Conservation (phyloP, 2,797 vertebrate species). For the Channallabes apus region DNA sequence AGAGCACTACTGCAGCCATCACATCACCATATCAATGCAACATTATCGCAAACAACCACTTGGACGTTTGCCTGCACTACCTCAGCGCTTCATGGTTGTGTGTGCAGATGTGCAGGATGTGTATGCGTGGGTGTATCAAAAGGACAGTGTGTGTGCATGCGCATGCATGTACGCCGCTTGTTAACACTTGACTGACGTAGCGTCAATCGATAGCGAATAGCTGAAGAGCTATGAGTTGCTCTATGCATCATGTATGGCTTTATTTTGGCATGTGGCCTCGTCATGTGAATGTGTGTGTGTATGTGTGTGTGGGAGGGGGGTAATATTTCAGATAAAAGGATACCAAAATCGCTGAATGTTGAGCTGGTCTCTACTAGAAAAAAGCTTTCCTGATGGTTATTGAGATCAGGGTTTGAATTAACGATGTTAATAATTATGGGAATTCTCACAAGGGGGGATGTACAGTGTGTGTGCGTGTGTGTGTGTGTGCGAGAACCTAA, state of each 20-base stretch:
- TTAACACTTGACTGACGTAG: conserved; percentile 39
- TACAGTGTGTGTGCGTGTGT: conserved; percentile 26
- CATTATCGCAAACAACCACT: conserved; percentile 7
- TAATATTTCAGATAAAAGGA: neutral
- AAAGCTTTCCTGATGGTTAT: neutral
- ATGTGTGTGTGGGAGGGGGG: neutral
- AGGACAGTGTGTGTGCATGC: conserved; percentile 2
- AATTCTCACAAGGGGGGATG: conserved; percentile 7
- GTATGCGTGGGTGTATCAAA: conserved; percentile 13
- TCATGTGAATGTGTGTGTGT: neutral
- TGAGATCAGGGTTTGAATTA: neutral
- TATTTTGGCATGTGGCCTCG: neutral
- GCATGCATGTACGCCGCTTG: conserved; percentile 22
- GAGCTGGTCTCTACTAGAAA: neutral
- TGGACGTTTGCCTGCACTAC: neutral
- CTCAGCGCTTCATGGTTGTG: neutral
- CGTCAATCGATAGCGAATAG: conserved; percentile 46
- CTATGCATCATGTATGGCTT: neutral
- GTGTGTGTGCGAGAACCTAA: conserved; percentile 40
- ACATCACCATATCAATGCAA: conserved; percentile 22
- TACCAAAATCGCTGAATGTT: neutral
- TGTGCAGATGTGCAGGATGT: conserved; percentile 21
- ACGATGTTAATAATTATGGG: neutral
- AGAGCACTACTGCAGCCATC: neutral
- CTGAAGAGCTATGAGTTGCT: conserved; percentile 69